Base-by-base conservation (phyloP, 1,140 invertebrate species). In the Gryllus bimaculatus region DNA sequence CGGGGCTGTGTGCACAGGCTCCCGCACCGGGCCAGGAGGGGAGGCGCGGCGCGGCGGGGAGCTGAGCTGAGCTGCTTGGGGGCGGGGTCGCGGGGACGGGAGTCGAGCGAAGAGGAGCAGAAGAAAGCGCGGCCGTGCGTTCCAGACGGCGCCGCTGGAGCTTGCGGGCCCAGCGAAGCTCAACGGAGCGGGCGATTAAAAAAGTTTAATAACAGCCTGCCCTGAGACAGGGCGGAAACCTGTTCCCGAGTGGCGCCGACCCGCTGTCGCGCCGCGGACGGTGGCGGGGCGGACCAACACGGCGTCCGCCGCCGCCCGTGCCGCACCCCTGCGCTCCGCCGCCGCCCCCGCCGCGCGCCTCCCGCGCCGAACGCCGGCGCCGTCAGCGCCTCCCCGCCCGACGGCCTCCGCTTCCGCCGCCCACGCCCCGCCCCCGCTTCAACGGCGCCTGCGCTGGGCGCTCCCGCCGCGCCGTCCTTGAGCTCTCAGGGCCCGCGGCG, bases 171-270 rank as follows among this genome's bases (percentile, higher is more conserved):
- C 2, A 66, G 54, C 54, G 26, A 39, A 2, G 54, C 54, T n/a
- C 10, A 18, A 66, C 10, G 54, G 54, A 66, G 49, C 54, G 54
- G 54, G 54, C 54, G 54, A 66, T 66, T n/a, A n/a, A 66, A 66
- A 66, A 66, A 66, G 54, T 66, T 66, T 66, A 66, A 66, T 66
- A 66, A 66, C 54, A 66, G 54, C 54, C n/a, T 66, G 54, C 54
- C 54, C 54, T 66, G 54, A 66, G 54, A 66, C 54, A 66, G 54
- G 54, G 54, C 54, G 54, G 54, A 66, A 66, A n/a, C n/a, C 54
- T 66, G 54, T 66, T 7, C 2, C 54, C 54, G 54, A n/a, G n/a
- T 66, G 54, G 54, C 54, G 18, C 54, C 54, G 54, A 13, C 54
- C 54, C 54, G 54, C 54, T 66, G 54, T n/a, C n/a, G 54, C 54